These are phyloP conservation scores for Erethizon dorsatum DNA, from an alignment of 2,797 vertebrate species.

Conservation along the genomic window DNA sequence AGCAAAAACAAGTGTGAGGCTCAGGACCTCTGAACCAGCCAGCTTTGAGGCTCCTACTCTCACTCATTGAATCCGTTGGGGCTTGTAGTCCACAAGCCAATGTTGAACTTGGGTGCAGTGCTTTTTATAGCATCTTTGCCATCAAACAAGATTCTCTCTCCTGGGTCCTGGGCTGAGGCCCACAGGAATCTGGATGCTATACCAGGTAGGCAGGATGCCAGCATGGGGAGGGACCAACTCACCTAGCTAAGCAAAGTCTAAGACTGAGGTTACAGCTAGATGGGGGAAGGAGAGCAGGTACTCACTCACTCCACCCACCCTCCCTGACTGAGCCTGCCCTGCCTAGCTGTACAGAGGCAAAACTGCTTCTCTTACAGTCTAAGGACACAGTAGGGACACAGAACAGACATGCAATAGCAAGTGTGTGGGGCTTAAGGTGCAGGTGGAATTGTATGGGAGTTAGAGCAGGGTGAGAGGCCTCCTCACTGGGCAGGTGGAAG, in stretches of 20 bases:
- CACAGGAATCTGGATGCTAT: conserved; percentile 53
- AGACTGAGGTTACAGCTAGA: not conserved
- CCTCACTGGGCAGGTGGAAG: not conserved
- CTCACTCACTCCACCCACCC: not conserved
- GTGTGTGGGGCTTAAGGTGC: not conserved
- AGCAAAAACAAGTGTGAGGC: not conserved
- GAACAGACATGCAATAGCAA: not conserved
- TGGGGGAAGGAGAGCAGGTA: not conserved
- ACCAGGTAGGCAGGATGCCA: conserved; percentile 53
- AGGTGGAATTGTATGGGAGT: not conserved
- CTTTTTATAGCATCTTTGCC: conserved; percentile 75
- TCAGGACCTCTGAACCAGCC: not conserved
- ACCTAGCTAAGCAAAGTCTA: conserved; percentile 31
- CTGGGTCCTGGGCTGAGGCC: not conserved
- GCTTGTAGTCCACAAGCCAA: not conserved
- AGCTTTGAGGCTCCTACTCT: not conserved
- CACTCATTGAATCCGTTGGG: not conserved
- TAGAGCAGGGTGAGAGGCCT: not conserved
- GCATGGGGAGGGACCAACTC: not conserved
- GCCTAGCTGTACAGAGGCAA: not conserved
- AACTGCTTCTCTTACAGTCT: not conserved
- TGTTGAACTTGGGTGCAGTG: conserved; percentile 3
- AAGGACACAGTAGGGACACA: not conserved
- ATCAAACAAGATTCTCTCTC: conserved; percentile 51
- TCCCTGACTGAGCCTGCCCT: not conserved